These are phyloP conservation scores for Pelodiscus sinensis DNA, from an alignment of 2,113 vertebrate species.

Conservation along the genomic window DNA sequence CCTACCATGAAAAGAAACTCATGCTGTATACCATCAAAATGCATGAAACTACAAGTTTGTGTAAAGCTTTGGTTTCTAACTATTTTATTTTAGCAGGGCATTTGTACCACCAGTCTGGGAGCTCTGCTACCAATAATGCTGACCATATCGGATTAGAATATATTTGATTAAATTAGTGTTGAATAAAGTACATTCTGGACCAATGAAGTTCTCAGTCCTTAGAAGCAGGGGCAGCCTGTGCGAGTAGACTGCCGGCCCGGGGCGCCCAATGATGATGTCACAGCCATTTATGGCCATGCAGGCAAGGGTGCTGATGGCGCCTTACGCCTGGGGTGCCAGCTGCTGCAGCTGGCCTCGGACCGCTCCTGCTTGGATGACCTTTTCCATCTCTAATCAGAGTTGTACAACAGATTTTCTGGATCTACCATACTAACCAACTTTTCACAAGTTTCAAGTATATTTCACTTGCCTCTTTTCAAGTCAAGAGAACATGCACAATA, in stretches of 20 bases:
- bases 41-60: not conserved
- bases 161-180: not conserved
- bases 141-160: not conserved
- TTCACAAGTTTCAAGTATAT: not conserved
- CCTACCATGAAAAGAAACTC: not conserved
- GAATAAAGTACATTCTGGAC: not conserved
- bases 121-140: not conserved
- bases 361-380: not conserved
- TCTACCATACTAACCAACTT: not conserved
- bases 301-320: too few species aligned
- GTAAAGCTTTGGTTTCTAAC: not conserved
- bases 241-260: too few species aligned
- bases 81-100: not conserved
- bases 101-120: not conserved
- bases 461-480: not conserved
- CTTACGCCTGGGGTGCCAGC: too few species aligned
- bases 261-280: too few species aligned
- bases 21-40: not conserved
- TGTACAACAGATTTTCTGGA: not conserved
- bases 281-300: too few species aligned
- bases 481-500: not conserved
- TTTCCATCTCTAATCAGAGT: not conserved
- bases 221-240: not conserved
- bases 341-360: too few species aligned
- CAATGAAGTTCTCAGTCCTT: not conserved